Evolutionary conservation across 1,140 invertebrate species (phyloP).

Genomic region (Papilio xuthus): DNA sequence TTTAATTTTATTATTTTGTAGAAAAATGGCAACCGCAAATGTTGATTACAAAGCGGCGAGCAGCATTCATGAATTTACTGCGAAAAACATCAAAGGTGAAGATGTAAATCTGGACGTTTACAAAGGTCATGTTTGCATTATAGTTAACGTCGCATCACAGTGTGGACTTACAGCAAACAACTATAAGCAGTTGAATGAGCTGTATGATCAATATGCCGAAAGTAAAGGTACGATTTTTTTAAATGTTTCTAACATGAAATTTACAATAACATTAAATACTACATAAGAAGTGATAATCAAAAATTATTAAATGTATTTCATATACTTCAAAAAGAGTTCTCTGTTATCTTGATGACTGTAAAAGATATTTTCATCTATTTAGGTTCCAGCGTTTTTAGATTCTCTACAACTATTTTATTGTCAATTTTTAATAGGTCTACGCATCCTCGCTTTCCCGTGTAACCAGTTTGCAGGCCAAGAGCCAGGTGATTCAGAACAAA

Average conservation of each 20-base stretch:
- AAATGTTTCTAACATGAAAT: neutral
- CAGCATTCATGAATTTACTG: slow-evolving; percentile 90
- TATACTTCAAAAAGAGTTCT: too few species aligned
- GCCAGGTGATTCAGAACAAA: slow-evolving; percentile 88
- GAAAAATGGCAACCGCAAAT: slow-evolving; percentile 70
- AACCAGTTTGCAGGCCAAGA: slow-evolving; percentile 95
- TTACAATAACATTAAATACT: neutral
- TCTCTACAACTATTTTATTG: neutral
- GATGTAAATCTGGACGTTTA: slow-evolving; percentile 88
- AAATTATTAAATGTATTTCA: too few species aligned
- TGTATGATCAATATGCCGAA: slow-evolving; percentile 88
- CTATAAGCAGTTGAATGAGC: slow-evolving; percentile 89
- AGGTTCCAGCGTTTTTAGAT: too few species aligned
- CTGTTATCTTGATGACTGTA: too few species aligned
- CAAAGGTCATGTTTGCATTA: slow-evolving; percentile 88
- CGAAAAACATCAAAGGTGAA: slow-evolving; percentile 89
- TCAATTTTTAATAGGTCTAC: slow-evolving; percentile 80
- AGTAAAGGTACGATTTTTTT: slow-evolving; percentile 67
- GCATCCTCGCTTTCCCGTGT: slow-evolving; percentile 95
- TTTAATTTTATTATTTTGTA: slow-evolving; percentile 41
- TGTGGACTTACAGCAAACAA: slow-evolving; percentile 92
- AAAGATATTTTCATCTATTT: too few species aligned
- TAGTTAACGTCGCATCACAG: slow-evolving; percentile 95
- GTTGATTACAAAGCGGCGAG: slow-evolving; percentile 82
- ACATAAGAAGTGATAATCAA: too few species aligned